Base-by-base conservation (phyloP, 2,797 vertebrate species). In the Poeciliopsis turneri region DNA sequence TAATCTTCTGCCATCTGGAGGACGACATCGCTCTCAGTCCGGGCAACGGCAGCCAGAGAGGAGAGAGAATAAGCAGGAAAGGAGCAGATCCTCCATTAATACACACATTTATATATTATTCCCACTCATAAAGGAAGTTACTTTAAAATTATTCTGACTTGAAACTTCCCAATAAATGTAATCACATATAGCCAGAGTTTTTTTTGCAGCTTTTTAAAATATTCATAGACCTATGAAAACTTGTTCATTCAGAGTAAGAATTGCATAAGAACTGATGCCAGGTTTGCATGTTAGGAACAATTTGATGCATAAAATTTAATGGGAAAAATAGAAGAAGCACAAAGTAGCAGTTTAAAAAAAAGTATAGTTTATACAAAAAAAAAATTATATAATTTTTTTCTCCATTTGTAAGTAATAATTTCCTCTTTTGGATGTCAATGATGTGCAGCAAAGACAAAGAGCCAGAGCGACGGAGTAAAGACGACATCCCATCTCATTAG, bases 1-100 rank as follows among this genome's bases (percentile, higher is more conserved):
- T 66, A 66, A 66, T 66, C 61, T 66, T 36, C 61, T 39, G 61
- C 33, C 61, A 36, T 66, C 61, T 66, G 33, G 13, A 66, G 61
- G 61, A 66, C 7, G 33, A 39, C 36, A 66, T 36, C 10, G 18
- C 18, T 66, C 9, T 66, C 30, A 33, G 15, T 11, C 9, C 10
- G 3, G 61, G 3, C 18, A 66, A 23, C 2, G 20, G 4, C 33
- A 66, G 61, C 61, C 61, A 39, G 18, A 20, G 20, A 36, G 16
- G 36, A 64, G 20, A 64, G 28, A 10, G 18, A 23, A 61, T 16
- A 33, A 3, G 57, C 30, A 59, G 9, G 5, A 55, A n/a, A 53
- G 25, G 53, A 55, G 30, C 18, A 16, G 30, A 20, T 36, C 15
- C 30, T 20, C 30, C 61, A 2, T 64, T 64, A 33, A 33, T 36